phyloP scores from a whole-genome alignment of 2,888 invertebrate genomes.

The Yponomeuta sedellus region DNA sequence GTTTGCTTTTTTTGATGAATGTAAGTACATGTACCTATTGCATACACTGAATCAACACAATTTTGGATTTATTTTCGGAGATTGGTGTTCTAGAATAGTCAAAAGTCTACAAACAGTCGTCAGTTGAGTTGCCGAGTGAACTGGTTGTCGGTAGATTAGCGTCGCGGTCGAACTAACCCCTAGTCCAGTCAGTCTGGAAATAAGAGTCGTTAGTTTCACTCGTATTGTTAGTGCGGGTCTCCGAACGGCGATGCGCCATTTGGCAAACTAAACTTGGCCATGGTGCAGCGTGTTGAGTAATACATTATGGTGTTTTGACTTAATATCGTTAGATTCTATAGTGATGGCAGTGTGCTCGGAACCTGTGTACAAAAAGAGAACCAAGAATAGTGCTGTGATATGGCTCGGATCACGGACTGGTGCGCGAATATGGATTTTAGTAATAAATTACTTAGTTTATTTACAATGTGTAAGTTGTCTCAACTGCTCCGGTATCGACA shows the following conservation, averaged over 20 bases:
- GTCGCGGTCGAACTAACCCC: not conserved
- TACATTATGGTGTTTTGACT: not conserved
- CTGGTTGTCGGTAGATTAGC: too few relatives aligned
- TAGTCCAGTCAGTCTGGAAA: not conserved
- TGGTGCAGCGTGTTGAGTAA: not conserved
- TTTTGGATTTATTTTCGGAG: not conserved
- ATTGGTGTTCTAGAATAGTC: not conserved
- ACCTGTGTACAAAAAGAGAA: not conserved
- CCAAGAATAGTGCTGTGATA: slow-evolving; percentile 5
- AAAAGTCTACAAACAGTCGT: not conserved
- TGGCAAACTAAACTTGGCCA: not conserved
- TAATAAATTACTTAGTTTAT: not conserved
- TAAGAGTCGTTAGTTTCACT: not conserved
- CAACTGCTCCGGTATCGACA: slow-evolving; percentile 23
- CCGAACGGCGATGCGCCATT: slow-evolving; percentile 9
- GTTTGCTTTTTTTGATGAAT: not conserved
- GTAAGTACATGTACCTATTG: not conserved
- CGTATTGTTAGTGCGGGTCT: not conserved
- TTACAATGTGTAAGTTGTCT: not conserved
- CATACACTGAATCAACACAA: not conserved
- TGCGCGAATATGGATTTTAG: not conserved
- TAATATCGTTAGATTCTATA: not conserved
- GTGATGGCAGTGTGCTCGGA: not conserved
- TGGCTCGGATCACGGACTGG: not conserved
- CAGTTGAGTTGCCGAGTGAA: too few relatives aligned